phyloP scores from a whole-genome alignment of 2,797 vertebrate genomes.

The Amniataba percoides region DNA sequence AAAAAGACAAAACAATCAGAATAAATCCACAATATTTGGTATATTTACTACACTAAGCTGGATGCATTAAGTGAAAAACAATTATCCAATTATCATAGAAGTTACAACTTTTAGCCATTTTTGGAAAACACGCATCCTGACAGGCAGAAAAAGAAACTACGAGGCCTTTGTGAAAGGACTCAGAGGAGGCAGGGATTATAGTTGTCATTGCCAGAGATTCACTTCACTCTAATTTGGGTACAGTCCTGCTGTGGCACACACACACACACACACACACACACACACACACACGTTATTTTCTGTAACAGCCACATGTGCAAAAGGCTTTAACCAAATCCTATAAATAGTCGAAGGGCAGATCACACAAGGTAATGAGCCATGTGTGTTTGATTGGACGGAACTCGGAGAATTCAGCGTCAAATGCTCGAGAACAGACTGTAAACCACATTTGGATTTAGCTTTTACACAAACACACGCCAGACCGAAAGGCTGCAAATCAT shows the following conservation, averaged over 20 bases:
- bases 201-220: conserved; percentile 45
- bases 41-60: too few relatives aligned
- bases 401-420: conserved; percentile 27
- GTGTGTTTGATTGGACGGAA: conserved; percentile 49
- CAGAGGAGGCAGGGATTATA: conserved; percentile 52
- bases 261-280: conserved; percentile 17
- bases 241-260: conserved; percentile 32
- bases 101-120: background rate
- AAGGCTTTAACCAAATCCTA: conserved; percentile 39
- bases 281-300: conserved; percentile 24
- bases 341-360: conserved; percentile 44
- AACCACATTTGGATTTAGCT: conserved; percentile 10
- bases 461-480: background rate
- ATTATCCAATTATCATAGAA: background rate
- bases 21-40: background rate
- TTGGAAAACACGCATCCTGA: background rate
- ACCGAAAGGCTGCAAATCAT: conserved; percentile 8
- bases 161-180: conserved; percentile 8
- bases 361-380: conserved; percentile 37
- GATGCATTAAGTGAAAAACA: background rate
- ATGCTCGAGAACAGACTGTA: background rate
- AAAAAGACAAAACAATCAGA: background rate
- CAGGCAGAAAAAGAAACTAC: conserved; percentile 3
- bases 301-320: conserved; percentile 41
- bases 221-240: conserved; percentile 42